These are phyloP conservation scores for Coenobita brevimanus DNA, from an alignment of 1,140 invertebrate genomes.

Conservation along the genomic window DNA sequence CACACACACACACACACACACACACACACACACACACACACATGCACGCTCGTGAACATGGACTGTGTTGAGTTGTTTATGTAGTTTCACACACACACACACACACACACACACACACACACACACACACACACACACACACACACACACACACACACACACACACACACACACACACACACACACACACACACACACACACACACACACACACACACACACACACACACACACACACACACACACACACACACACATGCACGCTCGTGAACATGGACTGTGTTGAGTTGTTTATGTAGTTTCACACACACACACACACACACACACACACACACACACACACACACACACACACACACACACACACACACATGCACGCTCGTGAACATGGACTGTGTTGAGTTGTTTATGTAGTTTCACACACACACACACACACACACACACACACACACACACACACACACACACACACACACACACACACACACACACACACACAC, in stretches of 20 bases:
- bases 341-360: no score
- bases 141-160: constrained; percentile 4
- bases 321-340: no score
- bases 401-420: not conserved
- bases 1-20: no score
- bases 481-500: not conserved
- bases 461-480: not conserved
- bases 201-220: not conserved
- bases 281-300: no score
- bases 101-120: constrained; percentile 4
- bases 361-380: no score
- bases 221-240: no score
- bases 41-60: no score
- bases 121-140: not conserved
- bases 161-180: not conserved
- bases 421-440: not conserved
- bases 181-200: constrained; percentile 4
- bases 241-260: no score
- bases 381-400: not conserved
- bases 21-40: no score
- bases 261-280: no score
- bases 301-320: no score
- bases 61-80: not conserved
- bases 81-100: not conserved
- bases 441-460: not conserved